Evolutionary conservation across 2,797 vertebrate genomes (phyloP), one percentile per base, ranked within the genome.

Genomic region (Pygocentrus nattereri): DNA sequence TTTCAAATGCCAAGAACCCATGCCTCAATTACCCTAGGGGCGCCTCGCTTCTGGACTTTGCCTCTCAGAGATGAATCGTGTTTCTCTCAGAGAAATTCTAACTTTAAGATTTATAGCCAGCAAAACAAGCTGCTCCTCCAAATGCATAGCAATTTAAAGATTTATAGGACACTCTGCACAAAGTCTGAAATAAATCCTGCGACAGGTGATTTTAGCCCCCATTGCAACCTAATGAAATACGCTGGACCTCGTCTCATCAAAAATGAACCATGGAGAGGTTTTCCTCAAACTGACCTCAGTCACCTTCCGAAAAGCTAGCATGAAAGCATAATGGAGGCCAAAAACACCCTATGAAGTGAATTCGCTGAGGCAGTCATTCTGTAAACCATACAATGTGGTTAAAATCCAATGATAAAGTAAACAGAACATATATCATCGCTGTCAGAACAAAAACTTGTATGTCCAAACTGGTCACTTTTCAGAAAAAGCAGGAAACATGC

Each of bases 21-120:
- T 50, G 47, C 23, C 71, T 71, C 23, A 50, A 50, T 30, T 50
- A 71, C 44, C 16, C 23, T 18, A 71, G 12, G 2, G 23, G 19
- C 19, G 2, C 67, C 71, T 56, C 44, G 30, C 47, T 62, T 16
- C 54, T 72, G 76, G 41, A 68, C 34, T 69, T 21, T 16, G 23
- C 3, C 15, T 54, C 64, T 12, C 30, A 25, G 27, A 70, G 3
- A 38, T 64, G 61, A 64, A 10, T 49, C 59, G 13, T 61, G 4
- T 18, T 70, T 27, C 59, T 54, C 4, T n/a, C 12, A 23, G 23
- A 82, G 12, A 76, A 56, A 65, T 41, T 27, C 11, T 25, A 41
- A 61, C 58, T 74, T 71, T 50, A 76, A 76, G 72, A 77, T 82
- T 78, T 54, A 69, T 31, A 27, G n/a, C 62, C 61, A 25, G 74